These are phyloP conservation scores for Nothoprocta pentlandii DNA, from an alignment of 2,113 vertebrate genomes.

Conservation along the genomic window DNA sequence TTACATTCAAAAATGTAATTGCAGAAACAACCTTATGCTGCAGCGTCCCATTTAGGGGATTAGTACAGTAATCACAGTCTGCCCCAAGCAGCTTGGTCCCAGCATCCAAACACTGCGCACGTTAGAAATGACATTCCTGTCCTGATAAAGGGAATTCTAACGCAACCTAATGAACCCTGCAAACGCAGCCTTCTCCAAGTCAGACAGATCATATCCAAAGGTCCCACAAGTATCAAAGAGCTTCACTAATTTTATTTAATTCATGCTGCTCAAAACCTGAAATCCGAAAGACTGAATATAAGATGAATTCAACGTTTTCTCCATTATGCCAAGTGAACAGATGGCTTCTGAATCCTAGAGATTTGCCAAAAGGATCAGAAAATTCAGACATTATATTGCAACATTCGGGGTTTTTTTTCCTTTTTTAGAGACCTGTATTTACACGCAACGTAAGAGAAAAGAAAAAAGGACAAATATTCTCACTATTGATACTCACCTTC, in stretches of 20 bases:
- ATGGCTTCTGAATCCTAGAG: constrained; percentile 14
- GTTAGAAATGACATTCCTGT: neutral
- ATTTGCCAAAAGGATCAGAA: constrained; percentile 3
- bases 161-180: neutral
- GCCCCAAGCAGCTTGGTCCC: constrained; percentile 25
- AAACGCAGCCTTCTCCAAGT: neutral
- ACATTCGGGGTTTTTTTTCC: neutral
- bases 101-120: neutral
- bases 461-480: neutral
- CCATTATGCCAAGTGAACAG: constrained; percentile 37
- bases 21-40: constrained; percentile 31
- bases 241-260: neutral
- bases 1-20: constrained; percentile 9
- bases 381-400: neutral
- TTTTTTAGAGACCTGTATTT: neutral
- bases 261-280: neutral
- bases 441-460: neutral
- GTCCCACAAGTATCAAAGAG: neutral
- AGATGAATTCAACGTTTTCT: neutral
- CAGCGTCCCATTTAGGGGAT: constrained; percentile 57
- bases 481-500: neutral
- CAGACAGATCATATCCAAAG: neutral
- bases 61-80: constrained; percentile 62
- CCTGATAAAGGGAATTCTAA: neutral
- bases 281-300: neutral